Conservation (phyloP, 92 coral and sea anemone genomes). For the Heliopora coerulea region DNA sequence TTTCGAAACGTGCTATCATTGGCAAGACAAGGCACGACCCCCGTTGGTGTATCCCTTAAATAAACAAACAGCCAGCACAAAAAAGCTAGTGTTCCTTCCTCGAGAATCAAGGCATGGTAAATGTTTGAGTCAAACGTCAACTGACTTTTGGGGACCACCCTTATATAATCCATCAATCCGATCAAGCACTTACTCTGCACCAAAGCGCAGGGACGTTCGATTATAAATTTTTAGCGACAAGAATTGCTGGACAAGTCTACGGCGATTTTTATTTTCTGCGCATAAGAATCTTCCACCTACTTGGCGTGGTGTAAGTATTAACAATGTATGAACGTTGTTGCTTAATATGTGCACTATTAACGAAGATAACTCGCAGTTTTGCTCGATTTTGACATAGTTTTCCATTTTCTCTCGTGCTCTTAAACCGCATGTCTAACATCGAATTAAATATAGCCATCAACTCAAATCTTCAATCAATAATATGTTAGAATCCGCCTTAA, state of each 20-base stretch:
- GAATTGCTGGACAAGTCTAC: too few species aligned
- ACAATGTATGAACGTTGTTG: too few species aligned
- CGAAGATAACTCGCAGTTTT: too few species aligned
- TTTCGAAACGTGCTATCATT: conserved; percentile 5
- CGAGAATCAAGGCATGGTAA: conserved; percentile 7
- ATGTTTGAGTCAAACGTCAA: conserved; percentile 1
- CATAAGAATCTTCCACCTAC: too few species aligned
- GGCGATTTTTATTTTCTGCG: too few species aligned
- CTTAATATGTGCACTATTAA: too few species aligned
- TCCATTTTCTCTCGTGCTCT: neutral
- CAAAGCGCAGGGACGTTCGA: neutral
- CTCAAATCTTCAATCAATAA: too few species aligned
- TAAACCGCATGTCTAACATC: too few species aligned
- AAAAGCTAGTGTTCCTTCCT: neutral
- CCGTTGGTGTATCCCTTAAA: conserved; percentile 16
- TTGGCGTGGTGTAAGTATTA: too few species aligned
- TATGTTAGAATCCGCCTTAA: too few species aligned
- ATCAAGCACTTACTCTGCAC: neutral
- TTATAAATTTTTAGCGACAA: neutral
- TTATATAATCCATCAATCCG: neutral
- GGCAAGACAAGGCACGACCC: conserved; percentile 3
- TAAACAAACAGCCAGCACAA: conserved; percentile 33
- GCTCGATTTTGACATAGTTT: too few species aligned
- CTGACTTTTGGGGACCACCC: neutral
- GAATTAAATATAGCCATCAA: neutral